Base-by-base conservation (phyloP, 2,888 invertebrate species). In the Drosophila anomelani region DNA sequence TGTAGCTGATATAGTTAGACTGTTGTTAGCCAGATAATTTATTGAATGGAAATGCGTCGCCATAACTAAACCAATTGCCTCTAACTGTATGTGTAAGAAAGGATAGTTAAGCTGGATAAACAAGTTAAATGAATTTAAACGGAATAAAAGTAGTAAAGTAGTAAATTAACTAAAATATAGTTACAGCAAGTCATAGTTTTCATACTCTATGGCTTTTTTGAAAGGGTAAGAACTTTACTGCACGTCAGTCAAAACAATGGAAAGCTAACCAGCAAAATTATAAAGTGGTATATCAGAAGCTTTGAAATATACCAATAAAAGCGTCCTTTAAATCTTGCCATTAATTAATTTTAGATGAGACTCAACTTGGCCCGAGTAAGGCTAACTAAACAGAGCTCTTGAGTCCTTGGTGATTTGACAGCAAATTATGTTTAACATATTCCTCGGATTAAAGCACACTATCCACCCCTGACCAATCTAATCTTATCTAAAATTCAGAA, bases 401-500 rank as follows among this genome's bases (percentile, higher is more conserved):
- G n/a, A 4, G 29, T 12, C 20, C 6, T 13, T 3, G 32, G 34
- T 1, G 60, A 41, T 7, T 17, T 61, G 15, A 26, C 12, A 47
- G 10, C 32, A 32, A 39, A 59, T 59, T 39, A 47, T 39, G n/a
- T 8, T 23, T 10, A 34, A 63, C 13, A 32, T 23, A 15, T 47
- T 46, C 23, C 8, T 17, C 15, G 36, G 43, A 51, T 51, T 62
- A 44, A 1, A 13, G n/a, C 17, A 38, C 20, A 36, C 12, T 15
- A 20, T 10, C 36, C 4, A 12, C 15, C 15, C 26, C 34, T 62
- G 49, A 43, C 63, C 49, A 41, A 36, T 34, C 34, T 23, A 1
- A 43, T 9, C 10, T 13, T 17, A 66, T 47, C 7, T 32, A 2
- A 63, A 20, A 49, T 64, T 34, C 63, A 49, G 15, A 23, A 63